phyloP scores from a whole-genome alignment of 2,888 invertebrate species.

The Encarsia formosa region DNA sequence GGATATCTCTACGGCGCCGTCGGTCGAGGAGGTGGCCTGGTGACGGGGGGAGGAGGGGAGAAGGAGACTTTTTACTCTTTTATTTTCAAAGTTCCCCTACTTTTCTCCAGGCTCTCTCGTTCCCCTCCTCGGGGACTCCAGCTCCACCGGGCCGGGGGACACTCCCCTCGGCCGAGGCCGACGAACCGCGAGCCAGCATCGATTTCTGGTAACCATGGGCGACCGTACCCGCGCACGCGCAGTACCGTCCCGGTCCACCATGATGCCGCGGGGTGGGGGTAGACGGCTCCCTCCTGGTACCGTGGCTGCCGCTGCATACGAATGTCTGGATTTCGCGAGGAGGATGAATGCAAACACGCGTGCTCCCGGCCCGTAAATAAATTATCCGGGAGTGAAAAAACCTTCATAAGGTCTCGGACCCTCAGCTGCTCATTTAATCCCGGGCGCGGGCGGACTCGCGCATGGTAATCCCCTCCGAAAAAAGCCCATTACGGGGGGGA shows the following conservation, averaged over 20 bases:
- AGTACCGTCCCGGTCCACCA: slow-evolving; percentile 18
- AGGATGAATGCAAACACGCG: too few relatives aligned
- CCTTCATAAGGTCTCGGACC: too few relatives aligned
- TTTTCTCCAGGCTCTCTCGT: slow-evolving; percentile 14
- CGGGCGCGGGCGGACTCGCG: too few relatives aligned
- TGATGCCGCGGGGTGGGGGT: neutral
- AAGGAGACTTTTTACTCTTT: too few relatives aligned
- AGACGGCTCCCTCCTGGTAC: neutral
- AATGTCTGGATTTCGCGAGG: slow-evolving; percentile 1
- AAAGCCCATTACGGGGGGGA: too few relatives aligned
- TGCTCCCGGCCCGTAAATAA: too few relatives aligned
- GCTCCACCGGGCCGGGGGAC: too few relatives aligned
- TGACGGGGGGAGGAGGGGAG: neutral
- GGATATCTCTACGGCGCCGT: neutral
- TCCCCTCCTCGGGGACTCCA: slow-evolving; percentile 18
- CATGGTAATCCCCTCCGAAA: too few relatives aligned
- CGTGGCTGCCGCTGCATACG: neutral
- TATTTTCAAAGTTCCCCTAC: too few relatives aligned
- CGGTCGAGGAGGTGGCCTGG: neutral
- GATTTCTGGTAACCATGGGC: slow-evolving; percentile 25
- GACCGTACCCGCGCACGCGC: slow-evolving; percentile 14
- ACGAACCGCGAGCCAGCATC: slow-evolving; percentile 24
- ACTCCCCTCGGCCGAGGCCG: too few relatives aligned
- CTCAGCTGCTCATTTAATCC: too few relatives aligned
- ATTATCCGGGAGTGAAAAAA: slow-evolving; percentile 5